Evolutionary conservation across 2,113 vertebrate species (phyloP), one percentile per base, ranked within the genome.

Genomic region (Spea multiplicata): DNA sequence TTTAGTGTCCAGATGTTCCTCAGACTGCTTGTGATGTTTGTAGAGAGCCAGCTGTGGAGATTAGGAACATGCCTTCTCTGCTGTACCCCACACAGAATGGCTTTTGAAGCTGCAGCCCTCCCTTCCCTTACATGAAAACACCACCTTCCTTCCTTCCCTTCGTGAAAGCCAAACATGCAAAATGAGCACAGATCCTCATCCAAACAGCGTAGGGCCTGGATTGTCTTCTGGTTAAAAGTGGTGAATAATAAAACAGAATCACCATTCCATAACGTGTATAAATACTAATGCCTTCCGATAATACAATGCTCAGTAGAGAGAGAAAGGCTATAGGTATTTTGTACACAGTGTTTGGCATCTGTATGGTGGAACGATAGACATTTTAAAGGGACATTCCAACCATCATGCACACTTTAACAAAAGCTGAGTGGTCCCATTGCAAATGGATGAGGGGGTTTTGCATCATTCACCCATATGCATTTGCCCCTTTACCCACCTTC

Each of bases 1-100:
- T 55, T 52, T 61, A 49, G 45, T 17, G 44, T 48, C 77, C 77
- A 80, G 77, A 80, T 80, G 77, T 80, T 80, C 17, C 45, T 8
- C 45, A 47, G 30, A 67, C 62, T 49, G 48, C 64, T 59, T 67
- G 49, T 6, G 62, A 79, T 55, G 70, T 59, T 70, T 70, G 53
- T 44, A 66, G 69, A 53, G 49, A 71, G 8, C 61, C 76, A 79
- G 44, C 69, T 72, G 69, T 47, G 77, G 68, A 65, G 68, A 49
- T 49, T 68, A 5, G 5, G 30, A 13, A 47, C 4, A 45, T 62
- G 30, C 70, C 48, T 67, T 64, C 69, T 47, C 48, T 9, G 17
- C 53, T 72, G 16, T 66, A 46, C 16, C 53, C 16, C 10, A 13
- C 46, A 1, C 45, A 1, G 50, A 10, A 57, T 50, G 8, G 71